Evolutionary conservation across 2,797 vertebrate genomes (phyloP), one percentile per base, ranked within the genome.

Genomic region (Scleropages formosus): DNA sequence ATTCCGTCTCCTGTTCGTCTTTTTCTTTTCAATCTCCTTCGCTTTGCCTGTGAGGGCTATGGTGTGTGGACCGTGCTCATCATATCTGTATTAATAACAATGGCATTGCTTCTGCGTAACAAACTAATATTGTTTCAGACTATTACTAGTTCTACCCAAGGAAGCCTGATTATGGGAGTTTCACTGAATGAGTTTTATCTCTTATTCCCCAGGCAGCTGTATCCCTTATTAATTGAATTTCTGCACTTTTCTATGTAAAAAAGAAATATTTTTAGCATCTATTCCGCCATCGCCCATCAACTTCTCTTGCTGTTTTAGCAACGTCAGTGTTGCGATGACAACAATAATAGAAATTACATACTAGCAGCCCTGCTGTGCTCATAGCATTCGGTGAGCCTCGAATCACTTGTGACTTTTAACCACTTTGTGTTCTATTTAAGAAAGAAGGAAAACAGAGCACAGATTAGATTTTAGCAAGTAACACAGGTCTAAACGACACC

Each of bases 281-380:
- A 26, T 27, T 4, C 1, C 11, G 51, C 22, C 13, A 69, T 56
- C 49, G 20, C 22, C 24, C 7, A 53, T 70, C 24, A 70, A 56
- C 24, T 70, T 13, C 46, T 15, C 13, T 26, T 8, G 47, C 53
- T 53, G 53, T 26, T 67, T 9, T 60, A 10, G 11, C 20, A 62
- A 26, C 22, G 10, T 1, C 61, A 63, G 20, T 20, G 27, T 47
- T 26, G 18, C 67, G 74, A 71, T 73, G 74, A 79, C 62, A 79
- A 79, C 73, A 70, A 64, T 56, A 62, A 71, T 49, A 68, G 69
- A 39, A 80, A 39, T 66, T 62, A 72, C 72, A 62, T 20, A 68
- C 73, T 76, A 44, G 4, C 56, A 65, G 74, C 68, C 24, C 53
- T 65, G 39, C 68, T 74, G 75, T 71, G 79, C 31, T n/a, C n/a